phyloP scores from a whole-genome alignment of 1,140 invertebrate genomes.

The Cydia strobilella region DNA sequence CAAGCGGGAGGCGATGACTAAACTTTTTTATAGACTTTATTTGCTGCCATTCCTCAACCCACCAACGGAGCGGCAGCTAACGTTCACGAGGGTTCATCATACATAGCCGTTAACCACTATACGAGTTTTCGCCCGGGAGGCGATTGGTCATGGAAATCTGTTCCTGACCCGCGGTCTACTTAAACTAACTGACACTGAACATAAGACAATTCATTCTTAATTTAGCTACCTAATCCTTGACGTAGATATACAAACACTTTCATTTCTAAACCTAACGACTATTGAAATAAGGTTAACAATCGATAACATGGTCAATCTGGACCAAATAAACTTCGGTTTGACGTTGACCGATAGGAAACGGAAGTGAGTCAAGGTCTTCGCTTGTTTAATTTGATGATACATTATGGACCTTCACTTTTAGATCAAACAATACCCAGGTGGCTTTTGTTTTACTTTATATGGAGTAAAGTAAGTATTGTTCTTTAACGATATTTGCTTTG shows the following conservation, averaged over 20 bases:
- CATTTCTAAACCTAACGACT: background rate
- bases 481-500: background rate
- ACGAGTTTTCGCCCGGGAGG: too few relatives aligned
- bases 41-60: too few relatives aligned
- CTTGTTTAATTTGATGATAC: conserved; percentile 19
- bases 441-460: conserved; percentile 1
- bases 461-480: background rate
- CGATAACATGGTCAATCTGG: background rate
- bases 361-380: conserved; percentile 16
- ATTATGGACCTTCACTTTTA: conserved; percentile 15
- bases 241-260: background rate
- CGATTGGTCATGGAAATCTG: too few relatives aligned
- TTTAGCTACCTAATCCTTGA: background rate
- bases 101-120: too few relatives aligned
- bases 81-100: too few relatives aligned
- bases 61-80: too few relatives aligned
- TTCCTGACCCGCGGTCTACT: too few relatives aligned
- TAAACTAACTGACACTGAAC: too few relatives aligned
- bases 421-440: background rate
- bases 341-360: conserved; percentile 24
- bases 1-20: too few relatives aligned
- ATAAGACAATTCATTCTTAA: background rate
- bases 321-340: background rate
- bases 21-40: too few relatives aligned
- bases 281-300: background rate